These are phyloP conservation scores for Callinectes sapidus DNA, from an alignment of 2,888 invertebrate species.

Conservation along the genomic window DNA sequence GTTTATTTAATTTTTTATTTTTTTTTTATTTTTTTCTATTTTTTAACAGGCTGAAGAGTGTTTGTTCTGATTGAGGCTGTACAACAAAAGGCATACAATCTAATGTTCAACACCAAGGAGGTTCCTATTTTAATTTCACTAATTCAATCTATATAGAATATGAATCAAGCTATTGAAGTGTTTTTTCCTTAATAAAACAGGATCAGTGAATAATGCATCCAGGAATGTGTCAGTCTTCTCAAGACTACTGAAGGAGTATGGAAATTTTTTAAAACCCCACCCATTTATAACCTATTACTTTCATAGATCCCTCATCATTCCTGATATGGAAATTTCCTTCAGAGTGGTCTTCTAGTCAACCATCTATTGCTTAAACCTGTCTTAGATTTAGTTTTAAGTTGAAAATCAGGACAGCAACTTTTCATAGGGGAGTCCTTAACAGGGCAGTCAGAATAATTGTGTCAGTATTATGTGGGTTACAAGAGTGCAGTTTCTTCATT, in stretches of 20 bases:
- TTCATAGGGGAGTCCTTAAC: not conserved
- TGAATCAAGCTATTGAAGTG: not conserved
- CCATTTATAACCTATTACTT: not conserved
- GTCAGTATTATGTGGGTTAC: constrained; percentile 15
- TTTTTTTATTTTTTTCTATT: not conserved
- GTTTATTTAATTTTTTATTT: not conserved
- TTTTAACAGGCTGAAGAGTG: not conserved
- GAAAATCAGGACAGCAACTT: not conserved
- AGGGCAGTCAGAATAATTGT: not conserved
- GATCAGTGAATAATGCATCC: not conserved
- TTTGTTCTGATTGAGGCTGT: constrained; percentile 11
- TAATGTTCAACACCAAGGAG: not conserved
- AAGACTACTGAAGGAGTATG: not conserved
- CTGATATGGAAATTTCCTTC: not conserved
- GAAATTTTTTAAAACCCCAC: not conserved
- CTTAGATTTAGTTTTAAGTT: constrained; percentile 2
- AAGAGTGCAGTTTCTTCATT: not conserved
- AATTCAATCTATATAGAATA: not conserved
- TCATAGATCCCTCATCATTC: not conserved
- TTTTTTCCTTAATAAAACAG: not conserved
- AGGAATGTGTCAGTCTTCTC: not conserved
- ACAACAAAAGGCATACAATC: not conserved
- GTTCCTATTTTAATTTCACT: not conserved
- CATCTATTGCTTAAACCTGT: not conserved
- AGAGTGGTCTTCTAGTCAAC: constrained; percentile 28